Evolutionary conservation across 23 tunicate species (phyloP), one percentile per base, ranked within the genome.

Genomic region (Phallusia fumigata): DNA sequence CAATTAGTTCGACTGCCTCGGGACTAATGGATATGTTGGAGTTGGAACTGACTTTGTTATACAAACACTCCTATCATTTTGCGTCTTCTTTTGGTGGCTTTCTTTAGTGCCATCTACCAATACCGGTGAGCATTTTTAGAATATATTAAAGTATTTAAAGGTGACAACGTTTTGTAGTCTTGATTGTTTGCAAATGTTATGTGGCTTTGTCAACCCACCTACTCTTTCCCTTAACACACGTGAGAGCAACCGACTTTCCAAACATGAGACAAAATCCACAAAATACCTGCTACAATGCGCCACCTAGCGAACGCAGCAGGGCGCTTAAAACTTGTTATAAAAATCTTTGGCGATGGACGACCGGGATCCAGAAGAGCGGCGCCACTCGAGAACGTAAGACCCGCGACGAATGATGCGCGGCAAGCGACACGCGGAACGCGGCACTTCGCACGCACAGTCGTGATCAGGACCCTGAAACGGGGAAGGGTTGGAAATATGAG

Each of bases 371-470:
- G 28, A 1, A 21, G 69, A 22, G 69, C 47, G 69, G 69, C 69
- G 16, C 69, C 69, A 21, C 69, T 22, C 28, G 58, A 15, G 58
- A 51, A 58, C 69, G 69, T 58, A 22, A 58, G 28, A 16, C 69
- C 28, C 13, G 28, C 69, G 69, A 58, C 28, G 69, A 58, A 22
- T 58, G 69, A 58, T 58, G 69, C 28, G 69, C 47, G 28, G 69
- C 28, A 58, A 58, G 69, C 26, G 28, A 58, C 69, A 58, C 3
- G 28, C 69, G 16, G 69, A 58, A 58, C 69, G 69, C 69, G 26
- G 69, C 69, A 58, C 69, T 58, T 58, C 69, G 69, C 69, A 58
- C 69, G 69, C 69, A 58, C 69, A 24, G 69, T 16, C 69, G 69
- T 58, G 69, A 22, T 24, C 28, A 24, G 69, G 69, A 22, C 69